Percentiles rank a stretch among this genome's conserved stretches.
Evolutionary conservation across 2,797 vertebrate genomes (phyloP).

Genomic region (Callimico goeldii): DNA sequence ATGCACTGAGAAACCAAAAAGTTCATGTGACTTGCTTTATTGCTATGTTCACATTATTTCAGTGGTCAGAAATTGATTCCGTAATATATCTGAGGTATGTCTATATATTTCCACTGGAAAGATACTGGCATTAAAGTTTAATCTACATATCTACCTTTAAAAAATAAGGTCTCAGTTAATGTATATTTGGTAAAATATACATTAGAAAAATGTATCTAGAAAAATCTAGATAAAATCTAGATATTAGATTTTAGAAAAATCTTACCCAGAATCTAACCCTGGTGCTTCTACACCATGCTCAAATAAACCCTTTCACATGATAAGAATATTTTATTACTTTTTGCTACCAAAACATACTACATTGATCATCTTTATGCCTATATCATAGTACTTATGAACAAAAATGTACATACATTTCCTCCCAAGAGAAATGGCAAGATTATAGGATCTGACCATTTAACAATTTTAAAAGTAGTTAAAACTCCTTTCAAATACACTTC

Average conservation of each 20-base stretch:
- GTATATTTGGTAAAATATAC: neutral
- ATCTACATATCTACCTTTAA: neutral
- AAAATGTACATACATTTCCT: neutral
- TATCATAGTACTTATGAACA: neutral
- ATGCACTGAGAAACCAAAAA: neutral
- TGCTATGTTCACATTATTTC: neutral
- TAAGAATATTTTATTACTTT: neutral
- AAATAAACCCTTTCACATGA: neutral
- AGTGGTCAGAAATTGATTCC: neutral
- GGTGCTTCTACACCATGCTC: too few species aligned
- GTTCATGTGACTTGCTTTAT: neutral
- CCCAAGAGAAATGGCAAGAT: neutral
- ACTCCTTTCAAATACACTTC: neutral
- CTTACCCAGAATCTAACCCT: neutral
- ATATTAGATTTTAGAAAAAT: too few species aligned
- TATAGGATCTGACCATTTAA: neutral
- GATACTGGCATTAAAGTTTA: neutral
- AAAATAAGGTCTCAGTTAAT: neutral
- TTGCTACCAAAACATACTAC: neutral
- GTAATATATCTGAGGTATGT: neutral
- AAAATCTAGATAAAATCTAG: too few species aligned
- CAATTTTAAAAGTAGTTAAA: neutral
- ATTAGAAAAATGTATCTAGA: too few species aligned
- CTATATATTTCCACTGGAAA: neutral
- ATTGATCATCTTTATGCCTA: neutral